Evolutionary conservation across 2,888 invertebrate genomes (phyloP), one percentile per base, ranked within the genome.

Genomic region (Diplazon laetatorius): DNA sequence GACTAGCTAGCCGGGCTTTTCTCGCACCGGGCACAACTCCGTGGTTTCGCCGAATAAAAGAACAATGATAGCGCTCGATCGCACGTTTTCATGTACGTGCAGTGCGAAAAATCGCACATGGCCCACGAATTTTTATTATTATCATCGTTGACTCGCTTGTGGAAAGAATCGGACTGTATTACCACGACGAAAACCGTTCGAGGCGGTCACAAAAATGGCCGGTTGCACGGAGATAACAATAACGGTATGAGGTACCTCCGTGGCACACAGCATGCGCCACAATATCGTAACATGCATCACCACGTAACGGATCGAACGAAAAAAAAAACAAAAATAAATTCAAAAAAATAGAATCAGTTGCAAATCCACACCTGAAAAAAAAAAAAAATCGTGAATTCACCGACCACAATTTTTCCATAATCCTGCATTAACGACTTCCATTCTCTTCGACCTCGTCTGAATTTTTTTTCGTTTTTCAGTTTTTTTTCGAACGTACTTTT

Each of bases 51-150:
- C 18, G 8, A 12, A 55, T 52, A 52, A 66, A 50, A n/a, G 42
- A 55, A 55, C 25, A 44, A 66, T 30, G 39, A 50, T n/a, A 30
- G 39, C 12, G 39, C 55, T 25, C 6, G 66, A 66, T 55, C 16
- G 22, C 12, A 37, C 9, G 10, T 18, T 30, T 6, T 5, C 30
- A 30, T 6, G 6, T 6, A 30, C 30, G 6, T 6, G 6, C 30
- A 9, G 52, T 35, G 30, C 10, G 52, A 9, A 50, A 50, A 18
- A 10, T 9, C 12, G 12, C 10, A 22, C 2, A 48, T 1, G 20
- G 48, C 20, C 1, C 5, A 48, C 20, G 9, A 2, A 20, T 18
- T 20, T 20, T 42, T 42, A 42, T 12, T 42, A 42, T 12, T 42
- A n/a, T 42, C 42, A 42, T 42, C 42, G n/a, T n/a, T n/a, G 42